Conservation (phyloP, 1,140 invertebrate genomes). For the Orchestia grillus region DNA sequence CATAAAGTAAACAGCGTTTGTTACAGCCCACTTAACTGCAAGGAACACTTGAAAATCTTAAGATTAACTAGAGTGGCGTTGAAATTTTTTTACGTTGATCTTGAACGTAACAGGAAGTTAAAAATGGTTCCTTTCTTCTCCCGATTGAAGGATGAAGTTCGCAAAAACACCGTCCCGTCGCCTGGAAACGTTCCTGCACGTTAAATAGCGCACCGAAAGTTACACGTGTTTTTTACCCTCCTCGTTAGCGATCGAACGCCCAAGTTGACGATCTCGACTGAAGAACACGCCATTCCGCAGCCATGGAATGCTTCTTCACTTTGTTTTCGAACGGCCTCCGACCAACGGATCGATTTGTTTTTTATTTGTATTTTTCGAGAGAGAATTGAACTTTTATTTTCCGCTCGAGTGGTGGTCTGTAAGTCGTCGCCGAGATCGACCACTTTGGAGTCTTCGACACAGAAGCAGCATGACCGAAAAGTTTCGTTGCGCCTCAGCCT, state of each 20-base stretch:
- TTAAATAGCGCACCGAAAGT: not conserved
- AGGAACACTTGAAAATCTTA: too few species aligned
- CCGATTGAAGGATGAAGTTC: too few species aligned
- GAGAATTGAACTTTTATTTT: slow-evolving; percentile 15
- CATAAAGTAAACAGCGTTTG: too few species aligned
- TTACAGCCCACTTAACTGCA: too few species aligned
- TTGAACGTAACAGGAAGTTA: too few species aligned
- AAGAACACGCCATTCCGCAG: not conserved
- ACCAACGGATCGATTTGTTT: slow-evolving; percentile 28
- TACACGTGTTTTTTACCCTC: not conserved
- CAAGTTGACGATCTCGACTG: not conserved
- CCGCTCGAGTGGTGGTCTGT: slow-evolving; percentile 21
- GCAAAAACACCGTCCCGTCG: not conserved
- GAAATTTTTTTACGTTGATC: too few species aligned
- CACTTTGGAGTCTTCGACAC: slow-evolving; percentile 8
- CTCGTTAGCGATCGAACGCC: not conserved
- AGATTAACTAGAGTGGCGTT: too few species aligned
- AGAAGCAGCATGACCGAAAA: not conserved
- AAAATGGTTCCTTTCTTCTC: too few species aligned
- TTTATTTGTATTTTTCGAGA: not conserved
- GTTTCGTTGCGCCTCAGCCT: not conserved
- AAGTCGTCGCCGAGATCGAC: not conserved
- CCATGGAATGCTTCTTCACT: not conserved
- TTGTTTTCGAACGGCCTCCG: not conserved
- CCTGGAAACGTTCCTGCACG: not conserved